Evolutionary conservation across 2,888 invertebrate species (phyloP), one percentile per base, ranked within the genome.

Genomic region (Noctua fimbriata): DNA sequence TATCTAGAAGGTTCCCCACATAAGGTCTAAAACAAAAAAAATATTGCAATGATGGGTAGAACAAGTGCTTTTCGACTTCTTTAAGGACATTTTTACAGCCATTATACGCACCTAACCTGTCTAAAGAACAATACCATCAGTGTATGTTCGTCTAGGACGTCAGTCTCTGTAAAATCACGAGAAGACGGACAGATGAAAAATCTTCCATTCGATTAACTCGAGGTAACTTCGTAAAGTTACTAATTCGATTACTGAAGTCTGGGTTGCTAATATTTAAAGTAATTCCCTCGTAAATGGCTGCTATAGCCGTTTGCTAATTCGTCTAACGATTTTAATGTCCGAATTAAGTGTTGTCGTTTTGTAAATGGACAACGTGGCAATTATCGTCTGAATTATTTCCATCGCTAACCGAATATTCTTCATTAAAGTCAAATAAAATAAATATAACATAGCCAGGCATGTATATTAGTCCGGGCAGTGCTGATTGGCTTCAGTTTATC

Each of bases 401-500:
- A 58, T 21, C 49, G n/a, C n/a, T 41, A 44, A 49, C 28, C 16
- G n/a, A 81, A 49, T 63, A 32, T 44, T 70, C 16, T 80, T 28
- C 21, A 47, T 41, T 18, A 63, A 70, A 80, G 21, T 71, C 44
- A 47, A 71, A 55, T 32, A 36, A 32, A 78, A 36, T n/a, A 21
- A 16, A 63, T 65, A 32, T 44, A 76, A 24, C 36, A 36, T 55
- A 63, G 65, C 28, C 36, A 28, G 36, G n/a, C 12, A 28, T 44
- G 21, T 10, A 36, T 71, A 32, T 65, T 24, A 67, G 24, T 44
- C 47, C 18, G 6, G 24, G 4, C 49, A 65, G 44, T 69, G 65
- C 36, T 73, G 84, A 79, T 84, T 82, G 82, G 71, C 82, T 84
- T 78, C 58, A 69, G 47, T 82, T 82, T 79, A 82, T 79, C 36